A percentile compares a stretch with the other conserved stretches of the same genome.
phyloP scores from a whole-genome alignment of 2,888 invertebrate genomes.

The Melinaea marsaeus region DNA sequence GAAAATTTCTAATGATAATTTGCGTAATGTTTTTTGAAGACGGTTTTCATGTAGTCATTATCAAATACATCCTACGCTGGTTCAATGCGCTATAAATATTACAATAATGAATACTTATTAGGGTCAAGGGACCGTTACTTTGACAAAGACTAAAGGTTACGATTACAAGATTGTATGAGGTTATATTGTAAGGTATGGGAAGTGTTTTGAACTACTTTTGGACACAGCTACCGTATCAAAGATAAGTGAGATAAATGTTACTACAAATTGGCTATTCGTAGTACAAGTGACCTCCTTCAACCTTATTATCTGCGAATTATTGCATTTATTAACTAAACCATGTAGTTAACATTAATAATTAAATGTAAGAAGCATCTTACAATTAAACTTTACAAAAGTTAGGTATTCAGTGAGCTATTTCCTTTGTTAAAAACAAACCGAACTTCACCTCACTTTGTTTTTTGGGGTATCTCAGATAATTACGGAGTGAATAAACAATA shows the following conservation, averaged over 20 bases:
- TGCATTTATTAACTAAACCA: too few relatives aligned
- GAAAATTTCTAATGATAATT: too few relatives aligned
- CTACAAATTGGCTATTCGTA: not conserved
- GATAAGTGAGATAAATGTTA: constrained; percentile 6
- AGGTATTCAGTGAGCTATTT: too few relatives aligned
- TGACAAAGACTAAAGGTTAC: constrained; percentile 24
- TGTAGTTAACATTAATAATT: too few relatives aligned
- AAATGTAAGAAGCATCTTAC: too few relatives aligned
- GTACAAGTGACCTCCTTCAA: not conserved
- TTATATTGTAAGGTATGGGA: constrained; percentile 13
- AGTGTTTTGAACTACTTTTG: constrained; percentile 2
- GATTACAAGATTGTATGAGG: constrained; percentile 23
- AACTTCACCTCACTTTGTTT: too few relatives aligned
- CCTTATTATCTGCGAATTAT: too few relatives aligned
- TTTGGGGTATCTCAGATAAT: too few relatives aligned
- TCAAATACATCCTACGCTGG: not conserved
- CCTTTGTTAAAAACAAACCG: too few relatives aligned
- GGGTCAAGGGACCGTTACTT: constrained; percentile 15
- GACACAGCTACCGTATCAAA: constrained; percentile 2
- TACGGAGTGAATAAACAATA: too few relatives aligned
- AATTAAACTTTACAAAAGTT: too few relatives aligned
- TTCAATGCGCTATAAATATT: not conserved
- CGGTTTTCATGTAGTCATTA: not conserved
- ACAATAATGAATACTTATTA: constrained; percentile 5
- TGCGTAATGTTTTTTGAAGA: not conserved